phyloP scores from a whole-genome alignment of 2,797 vertebrate species.

The Enteromius afrohamiltoni region DNA sequence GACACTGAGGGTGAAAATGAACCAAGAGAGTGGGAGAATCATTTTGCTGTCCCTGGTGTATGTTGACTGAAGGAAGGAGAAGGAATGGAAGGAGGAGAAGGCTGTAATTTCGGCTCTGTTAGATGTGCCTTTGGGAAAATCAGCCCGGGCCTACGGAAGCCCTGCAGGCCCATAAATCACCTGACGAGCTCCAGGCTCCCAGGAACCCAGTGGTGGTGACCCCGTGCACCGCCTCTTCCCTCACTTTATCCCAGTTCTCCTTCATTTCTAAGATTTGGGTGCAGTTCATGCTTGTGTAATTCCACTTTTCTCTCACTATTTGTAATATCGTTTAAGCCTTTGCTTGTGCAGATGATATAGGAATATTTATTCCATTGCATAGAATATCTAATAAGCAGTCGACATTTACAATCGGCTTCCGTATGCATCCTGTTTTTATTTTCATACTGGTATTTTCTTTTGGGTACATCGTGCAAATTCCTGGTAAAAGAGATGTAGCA shows the following conservation, averaged over 20 bases:
- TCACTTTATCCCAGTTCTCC: slow-evolving; percentile 19
- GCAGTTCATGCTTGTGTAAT: neutral
- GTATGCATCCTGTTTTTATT: neutral
- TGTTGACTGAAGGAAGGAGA: slow-evolving; percentile 34
- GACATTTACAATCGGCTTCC: neutral
- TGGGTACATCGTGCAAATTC: neutral
- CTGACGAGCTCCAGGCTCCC: slow-evolving; percentile 63
- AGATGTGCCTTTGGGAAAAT: slow-evolving; percentile 74
- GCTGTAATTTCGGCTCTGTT: slow-evolving; percentile 70
- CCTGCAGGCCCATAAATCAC: slow-evolving; percentile 74
- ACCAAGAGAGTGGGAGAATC: slow-evolving; percentile 30
- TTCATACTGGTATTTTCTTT: neutral
- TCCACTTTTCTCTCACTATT: neutral
- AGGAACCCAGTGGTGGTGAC: slow-evolving; percentile 65
- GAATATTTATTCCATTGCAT: neutral
- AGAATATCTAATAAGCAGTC: neutral
- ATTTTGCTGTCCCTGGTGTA: slow-evolving; percentile 26
- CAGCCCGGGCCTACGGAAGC: slow-evolving; percentile 66
- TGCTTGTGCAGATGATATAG: neutral
- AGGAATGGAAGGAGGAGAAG: slow-evolving; percentile 47
- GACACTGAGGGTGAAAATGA: slow-evolving; percentile 33
- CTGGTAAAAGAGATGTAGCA: neutral
- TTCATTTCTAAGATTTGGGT: neutral
- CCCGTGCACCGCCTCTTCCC: slow-evolving; percentile 41
- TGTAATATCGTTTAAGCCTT: neutral